Percentiles rank a stretch among this genome's conserved stretches.
Evolutionary conservation across 2,888 invertebrate species (phyloP).

Genomic region (Drosophila neotestacea): DNA sequence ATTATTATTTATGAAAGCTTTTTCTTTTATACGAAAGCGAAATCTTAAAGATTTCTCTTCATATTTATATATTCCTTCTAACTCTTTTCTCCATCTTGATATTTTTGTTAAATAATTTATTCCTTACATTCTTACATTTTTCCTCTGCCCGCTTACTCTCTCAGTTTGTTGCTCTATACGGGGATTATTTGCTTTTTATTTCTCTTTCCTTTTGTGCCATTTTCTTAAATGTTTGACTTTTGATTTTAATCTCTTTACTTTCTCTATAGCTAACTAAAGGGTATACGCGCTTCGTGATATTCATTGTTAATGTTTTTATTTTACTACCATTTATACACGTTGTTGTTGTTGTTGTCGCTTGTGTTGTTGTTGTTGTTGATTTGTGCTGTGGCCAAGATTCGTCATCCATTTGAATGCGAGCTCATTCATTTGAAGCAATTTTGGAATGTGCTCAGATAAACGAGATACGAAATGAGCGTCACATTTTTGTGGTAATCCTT

Average conservation of each 20-base stretch:
- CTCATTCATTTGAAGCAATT: constrained; percentile 53
- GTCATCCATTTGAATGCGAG: constrained; percentile 50
- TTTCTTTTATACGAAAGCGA: too few relatives aligned
- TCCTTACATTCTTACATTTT: too few relatives aligned
- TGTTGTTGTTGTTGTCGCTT: neutral
- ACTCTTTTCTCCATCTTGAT: too few relatives aligned
- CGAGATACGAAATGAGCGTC: constrained; percentile 48
- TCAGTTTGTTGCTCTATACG: neutral
- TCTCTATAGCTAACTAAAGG: neutral
- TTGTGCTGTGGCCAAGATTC: constrained; percentile 41
- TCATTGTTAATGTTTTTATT: neutral
- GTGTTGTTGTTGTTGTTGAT: constrained; percentile 30
- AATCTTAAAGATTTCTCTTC: too few relatives aligned
- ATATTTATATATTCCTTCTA: too few relatives aligned
- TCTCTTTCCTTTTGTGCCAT: neutral
- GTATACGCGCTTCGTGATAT: constrained; percentile 14
- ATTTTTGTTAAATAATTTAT: too few relatives aligned
- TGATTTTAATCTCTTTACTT: neutral
- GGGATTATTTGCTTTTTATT: neutral
- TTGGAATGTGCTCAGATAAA: constrained; percentile 50
- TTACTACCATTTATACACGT: neutral
- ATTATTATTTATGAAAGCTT: too few relatives aligned
- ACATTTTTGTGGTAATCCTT: constrained; percentile 48
- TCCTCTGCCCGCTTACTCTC: too few relatives aligned
- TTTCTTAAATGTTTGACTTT: constrained; percentile 9